Evolutionary conservation across 2,888 invertebrate genomes (phyloP), one percentile per base, ranked within the genome.

Genomic region (Protophormia terraenovae): DNA sequence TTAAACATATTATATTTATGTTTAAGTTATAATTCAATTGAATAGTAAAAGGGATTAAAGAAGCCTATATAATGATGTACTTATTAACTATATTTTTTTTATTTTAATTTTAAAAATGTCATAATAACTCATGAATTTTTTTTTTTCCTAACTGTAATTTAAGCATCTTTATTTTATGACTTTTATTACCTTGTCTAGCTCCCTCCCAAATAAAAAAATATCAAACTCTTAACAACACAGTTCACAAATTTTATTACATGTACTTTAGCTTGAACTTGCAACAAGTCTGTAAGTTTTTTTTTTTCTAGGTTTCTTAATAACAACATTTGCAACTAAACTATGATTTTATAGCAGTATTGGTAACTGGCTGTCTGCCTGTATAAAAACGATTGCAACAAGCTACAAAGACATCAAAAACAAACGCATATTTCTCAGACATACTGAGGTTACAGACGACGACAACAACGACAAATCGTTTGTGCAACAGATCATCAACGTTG

Each of bases 281-380:
- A 78, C 83, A 73, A 78, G 83, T 83, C 83, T 83, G 67, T 45
- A 83, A 83, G 72, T 83, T 71, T 72, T 66, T 27, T 35, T 22
- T 24, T 27, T 10, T 64, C 16, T 19, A 16, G 22, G 4, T 10
- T 22, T 55, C 41, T n/a, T 58, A 67, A 69, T 47, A 47, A 47
- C 47, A 78, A 69, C 32, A 62, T 78, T 69, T 77, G 62, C 47
- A 62, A 53, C 19, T 16, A 53, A 64, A 64, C 64, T 79, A 16
- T 32, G 64, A 72, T 79, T 64, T 71, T 41, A 50, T 69, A 58
- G n/a, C 69, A 69, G 62, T 45, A 24, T 45, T 69, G 12, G 55
- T 19, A 69, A 8, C 35, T n/a, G n/a, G 29, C 7, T 60, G 66
- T 76, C 27, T 64, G 38, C 32, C n/a, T n/a, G 62, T 41, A 14